Percentiles rank a stretch among this genome's conserved stretches.
Conservation (phyloP, 2,797 vertebrate species). For the Alcedo atthis region DNA sequence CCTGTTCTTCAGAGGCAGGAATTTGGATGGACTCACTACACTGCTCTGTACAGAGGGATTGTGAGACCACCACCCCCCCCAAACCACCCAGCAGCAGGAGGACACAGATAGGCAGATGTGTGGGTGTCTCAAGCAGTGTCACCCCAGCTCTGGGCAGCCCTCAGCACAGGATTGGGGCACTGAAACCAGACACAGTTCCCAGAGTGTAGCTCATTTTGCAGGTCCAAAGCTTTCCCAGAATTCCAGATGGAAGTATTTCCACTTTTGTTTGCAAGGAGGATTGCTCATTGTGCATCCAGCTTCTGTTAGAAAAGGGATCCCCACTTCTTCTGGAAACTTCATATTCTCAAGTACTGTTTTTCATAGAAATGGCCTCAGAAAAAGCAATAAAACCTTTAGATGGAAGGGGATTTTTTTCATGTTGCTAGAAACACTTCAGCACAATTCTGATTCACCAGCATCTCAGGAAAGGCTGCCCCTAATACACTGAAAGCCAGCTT, state of each 20-base stretch:
- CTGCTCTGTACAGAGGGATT: not conserved
- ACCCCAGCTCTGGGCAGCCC: not conserved
- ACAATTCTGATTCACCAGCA: slow-evolving; percentile 48
- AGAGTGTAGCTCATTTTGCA: not conserved
- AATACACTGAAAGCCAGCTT: slow-evolving; percentile 27
- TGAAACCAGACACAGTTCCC: not conserved
- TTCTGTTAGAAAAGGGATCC: slow-evolving; percentile 1
- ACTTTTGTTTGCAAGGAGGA: not conserved
- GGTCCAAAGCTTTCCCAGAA: not conserved
- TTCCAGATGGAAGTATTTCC: not conserved
- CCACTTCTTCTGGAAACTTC: slow-evolving; percentile 34
- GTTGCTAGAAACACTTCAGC: slow-evolving; percentile 48
- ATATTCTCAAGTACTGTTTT: slow-evolving; percentile 35
- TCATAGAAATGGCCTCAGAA: slow-evolving; percentile 47
- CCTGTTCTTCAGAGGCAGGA: not conserved
- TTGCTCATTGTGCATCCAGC: not conserved
- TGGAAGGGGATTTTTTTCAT: slow-evolving; percentile 58
- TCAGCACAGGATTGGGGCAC: not conserved
- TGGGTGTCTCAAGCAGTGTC: not conserved
- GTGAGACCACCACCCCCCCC: not conserved
- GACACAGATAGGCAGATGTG: not conserved
- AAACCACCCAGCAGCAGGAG: not conserved
- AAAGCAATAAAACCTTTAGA: slow-evolving; percentile 60
- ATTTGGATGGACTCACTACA: not conserved
- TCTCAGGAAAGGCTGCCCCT: slow-evolving; percentile 38